Evolutionary conservation across 1,140 invertebrate genomes (phyloP).

Genomic region (Pseudomyrmex flavicornis): DNA sequence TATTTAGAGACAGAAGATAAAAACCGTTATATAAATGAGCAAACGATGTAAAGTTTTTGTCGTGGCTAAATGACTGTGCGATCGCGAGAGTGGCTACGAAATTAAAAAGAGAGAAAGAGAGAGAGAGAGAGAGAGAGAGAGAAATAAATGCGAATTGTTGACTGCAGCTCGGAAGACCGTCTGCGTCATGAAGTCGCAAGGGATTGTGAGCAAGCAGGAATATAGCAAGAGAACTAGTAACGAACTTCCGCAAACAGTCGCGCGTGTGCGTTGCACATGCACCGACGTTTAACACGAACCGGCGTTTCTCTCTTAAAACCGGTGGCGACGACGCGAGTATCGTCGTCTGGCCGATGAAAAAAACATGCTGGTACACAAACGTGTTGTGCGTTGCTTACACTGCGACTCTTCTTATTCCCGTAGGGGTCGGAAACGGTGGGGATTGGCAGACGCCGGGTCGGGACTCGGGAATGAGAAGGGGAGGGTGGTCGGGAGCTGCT

Average conservation of each 20-base stretch:
- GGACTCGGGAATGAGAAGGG: not conserved
- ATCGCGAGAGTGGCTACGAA: not conserved
- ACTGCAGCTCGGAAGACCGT: constrained; percentile 1
- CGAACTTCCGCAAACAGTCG: constrained; percentile 60
- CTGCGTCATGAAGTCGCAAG: constrained; percentile 54
- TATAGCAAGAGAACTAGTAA: constrained; percentile 64
- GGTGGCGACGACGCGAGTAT: constrained; percentile 77
- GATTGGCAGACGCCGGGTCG: constrained; percentile 40
- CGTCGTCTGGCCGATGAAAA: constrained; percentile 85
- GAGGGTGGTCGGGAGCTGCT: not conserved
- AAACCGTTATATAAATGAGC: no score
- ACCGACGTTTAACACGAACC: constrained; percentile 66
- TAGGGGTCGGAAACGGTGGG: constrained; percentile 69
- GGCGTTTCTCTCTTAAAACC: constrained; percentile 69
- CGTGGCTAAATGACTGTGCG: not conserved
- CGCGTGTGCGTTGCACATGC: constrained; percentile 32
- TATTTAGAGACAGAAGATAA: not conserved
- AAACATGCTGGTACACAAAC: constrained; percentile 80
- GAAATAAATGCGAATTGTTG: not conserved
- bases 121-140: no score
- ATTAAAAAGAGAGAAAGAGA: not conserved
- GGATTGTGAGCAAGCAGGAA: constrained; percentile 59
- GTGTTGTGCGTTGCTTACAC: constrained; percentile 79
- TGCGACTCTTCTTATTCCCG: constrained; percentile 78
- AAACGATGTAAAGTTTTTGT: not conserved